A percentile compares a stretch with the other conserved stretches of the same genome.
These are phyloP conservation scores for Endotricha flammealis DNA, from an alignment of 2,888 invertebrate species.

Conservation along the genomic window DNA sequence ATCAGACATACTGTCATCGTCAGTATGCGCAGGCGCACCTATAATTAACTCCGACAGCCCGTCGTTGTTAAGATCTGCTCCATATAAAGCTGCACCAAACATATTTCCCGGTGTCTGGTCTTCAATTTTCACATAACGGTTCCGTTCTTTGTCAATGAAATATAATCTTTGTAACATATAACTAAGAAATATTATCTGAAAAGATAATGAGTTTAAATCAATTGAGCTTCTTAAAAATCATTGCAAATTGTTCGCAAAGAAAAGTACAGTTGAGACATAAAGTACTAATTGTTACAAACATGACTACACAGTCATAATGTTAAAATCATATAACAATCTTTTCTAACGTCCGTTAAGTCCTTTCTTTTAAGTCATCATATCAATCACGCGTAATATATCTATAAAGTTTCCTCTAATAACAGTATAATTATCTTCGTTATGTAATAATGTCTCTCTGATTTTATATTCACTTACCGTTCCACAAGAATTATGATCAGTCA, in stretches of 20 bases:
- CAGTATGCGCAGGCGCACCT: slow-evolving; percentile 72
- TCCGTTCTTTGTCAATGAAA: background rate
- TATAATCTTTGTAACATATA: slow-evolving; percentile 4
- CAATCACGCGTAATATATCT: too few species aligned
- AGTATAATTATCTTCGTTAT: too few species aligned
- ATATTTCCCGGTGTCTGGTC: slow-evolving; percentile 61
- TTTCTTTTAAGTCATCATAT: too few species aligned
- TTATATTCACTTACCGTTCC: background rate
- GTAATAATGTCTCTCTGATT: too few species aligned
- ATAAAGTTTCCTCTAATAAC: too few species aligned
- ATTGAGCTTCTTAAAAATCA: too few species aligned
- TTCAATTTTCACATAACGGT: slow-evolving; percentile 11
- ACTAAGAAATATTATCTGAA: slow-evolving; percentile 29
- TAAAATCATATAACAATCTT: too few species aligned
- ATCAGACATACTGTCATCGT: slow-evolving; percentile 42
- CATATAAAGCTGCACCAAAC: slow-evolving; percentile 74
- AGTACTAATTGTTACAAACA: too few species aligned
- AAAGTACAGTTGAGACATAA: too few species aligned
- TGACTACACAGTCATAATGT: too few species aligned
- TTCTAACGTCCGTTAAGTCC: too few species aligned
- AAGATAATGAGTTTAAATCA: slow-evolving; percentile 4
- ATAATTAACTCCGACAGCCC: slow-evolving; percentile 76
- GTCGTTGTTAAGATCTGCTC: slow-evolving; percentile 70
- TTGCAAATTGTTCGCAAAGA: too few species aligned
- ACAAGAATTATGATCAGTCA: slow-evolving; percentile 1